phyloP scores from a whole-genome alignment of 2,797 vertebrate species.

The Ctenopoma multispine region DNA sequence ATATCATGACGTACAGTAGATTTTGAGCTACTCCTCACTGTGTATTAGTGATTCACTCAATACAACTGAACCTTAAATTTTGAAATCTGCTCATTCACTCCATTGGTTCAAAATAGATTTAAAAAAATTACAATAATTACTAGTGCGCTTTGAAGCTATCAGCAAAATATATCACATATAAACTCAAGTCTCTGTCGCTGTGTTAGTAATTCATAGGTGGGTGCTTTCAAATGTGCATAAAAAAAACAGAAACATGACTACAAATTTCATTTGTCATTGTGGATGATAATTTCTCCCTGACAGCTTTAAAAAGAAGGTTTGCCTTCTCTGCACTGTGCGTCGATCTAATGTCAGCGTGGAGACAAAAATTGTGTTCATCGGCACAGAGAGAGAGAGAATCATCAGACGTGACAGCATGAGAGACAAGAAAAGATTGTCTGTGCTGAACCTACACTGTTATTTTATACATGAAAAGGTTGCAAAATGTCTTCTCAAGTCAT shows the following conservation, averaged over 20 bases:
- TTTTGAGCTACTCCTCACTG: neutral
- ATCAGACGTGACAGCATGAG: slow-evolving; percentile 7
- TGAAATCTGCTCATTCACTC: slow-evolving; percentile 13
- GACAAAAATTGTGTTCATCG: slow-evolving; percentile 1
- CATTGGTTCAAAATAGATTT: neutral
- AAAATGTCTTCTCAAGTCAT: slow-evolving; percentile 34
- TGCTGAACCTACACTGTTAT: slow-evolving; percentile 2
- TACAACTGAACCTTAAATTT: neutral
- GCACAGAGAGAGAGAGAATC: neutral
- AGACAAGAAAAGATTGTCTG: slow-evolving; percentile 9
- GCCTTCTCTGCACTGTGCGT: neutral
- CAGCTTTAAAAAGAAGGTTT: slow-evolving; percentile 5
- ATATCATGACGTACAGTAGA: slow-evolving; percentile 10
- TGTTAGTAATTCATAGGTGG: slow-evolving; percentile 48
- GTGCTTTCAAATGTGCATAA: slow-evolving; percentile 36
- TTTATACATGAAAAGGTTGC: slow-evolving; percentile 45
- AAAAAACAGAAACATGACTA: slow-evolving; percentile 18
- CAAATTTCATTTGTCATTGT: slow-evolving; percentile 12
- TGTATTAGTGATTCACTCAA: neutral
- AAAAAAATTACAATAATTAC: neutral
- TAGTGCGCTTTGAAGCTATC: neutral
- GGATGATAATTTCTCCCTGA: neutral
- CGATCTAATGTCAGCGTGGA: neutral
- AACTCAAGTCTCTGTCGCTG: neutral
- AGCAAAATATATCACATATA: slow-evolving; percentile 23